phyloP scores from a whole-genome alignment of 2,113 vertebrate genomes.

The Dermatemys mawii region DNA sequence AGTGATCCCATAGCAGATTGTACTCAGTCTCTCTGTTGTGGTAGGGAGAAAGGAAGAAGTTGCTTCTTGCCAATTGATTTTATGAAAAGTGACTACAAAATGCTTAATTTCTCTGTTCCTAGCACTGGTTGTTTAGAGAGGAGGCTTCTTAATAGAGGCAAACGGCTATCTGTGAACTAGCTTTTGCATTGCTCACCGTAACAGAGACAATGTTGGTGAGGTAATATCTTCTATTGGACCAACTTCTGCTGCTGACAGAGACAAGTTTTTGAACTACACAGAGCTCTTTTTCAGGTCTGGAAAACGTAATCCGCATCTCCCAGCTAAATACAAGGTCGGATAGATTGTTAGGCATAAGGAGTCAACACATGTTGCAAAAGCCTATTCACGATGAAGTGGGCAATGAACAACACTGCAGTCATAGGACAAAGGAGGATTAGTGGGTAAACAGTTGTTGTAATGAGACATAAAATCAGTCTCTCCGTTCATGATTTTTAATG shows the following conservation, averaged over 20 bases:
- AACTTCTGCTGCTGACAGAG: not conserved
- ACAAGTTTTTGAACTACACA: not conserved
- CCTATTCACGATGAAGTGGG: not conserved
- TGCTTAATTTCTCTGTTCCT: not conserved
- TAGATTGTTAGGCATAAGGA: not conserved
- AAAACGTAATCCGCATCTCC: not conserved
- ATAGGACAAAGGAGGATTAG: not conserved
- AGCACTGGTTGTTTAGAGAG: not conserved
- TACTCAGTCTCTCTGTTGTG: not conserved
- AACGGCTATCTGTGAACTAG: not conserved
- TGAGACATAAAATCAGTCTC: not conserved
- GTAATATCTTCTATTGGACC: not conserved
- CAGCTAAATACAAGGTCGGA: not conserved
- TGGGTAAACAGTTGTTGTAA: not conserved
- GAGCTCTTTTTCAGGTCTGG: not conserved
- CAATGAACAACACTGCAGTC: not conserved
- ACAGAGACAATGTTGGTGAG: not conserved
- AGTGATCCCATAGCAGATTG: not conserved
- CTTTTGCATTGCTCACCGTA: not conserved
- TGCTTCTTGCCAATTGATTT: not conserved
- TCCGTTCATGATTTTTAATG: not conserved
- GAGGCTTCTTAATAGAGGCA: not conserved
- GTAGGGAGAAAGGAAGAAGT: not conserved
- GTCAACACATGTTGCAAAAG: not conserved
- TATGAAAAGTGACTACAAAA: not conserved